Percentiles rank a stretch among this genome's conserved stretches.
Conservation (phyloP, 2,797 vertebrate genomes). For the Anabacerthia variegaticeps region DNA sequence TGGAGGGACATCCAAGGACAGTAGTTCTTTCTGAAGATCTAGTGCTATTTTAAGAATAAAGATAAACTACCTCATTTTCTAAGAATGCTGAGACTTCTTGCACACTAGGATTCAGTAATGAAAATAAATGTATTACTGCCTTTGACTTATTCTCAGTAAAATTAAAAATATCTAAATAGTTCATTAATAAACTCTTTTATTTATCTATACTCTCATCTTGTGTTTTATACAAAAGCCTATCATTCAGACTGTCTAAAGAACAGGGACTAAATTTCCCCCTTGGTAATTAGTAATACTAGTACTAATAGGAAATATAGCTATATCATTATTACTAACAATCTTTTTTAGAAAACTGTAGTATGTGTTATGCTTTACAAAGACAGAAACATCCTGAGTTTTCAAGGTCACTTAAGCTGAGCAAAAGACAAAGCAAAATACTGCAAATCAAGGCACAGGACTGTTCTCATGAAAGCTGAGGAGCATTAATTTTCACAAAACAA, state of each 20-base stretch:
- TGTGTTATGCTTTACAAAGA: not conserved
- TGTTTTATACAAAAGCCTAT: not conserved
- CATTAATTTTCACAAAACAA: not conserved
- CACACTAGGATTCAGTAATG: not conserved
- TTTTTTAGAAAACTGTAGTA: not conserved
- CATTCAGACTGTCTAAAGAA: not conserved
- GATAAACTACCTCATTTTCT: not conserved
- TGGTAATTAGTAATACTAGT: not conserved
- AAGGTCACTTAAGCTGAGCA: not conserved
- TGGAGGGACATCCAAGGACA: slow-evolving; percentile 3
- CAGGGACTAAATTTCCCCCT: not conserved
- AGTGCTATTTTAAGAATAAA: not conserved
- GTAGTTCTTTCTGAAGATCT: slow-evolving; percentile 7
- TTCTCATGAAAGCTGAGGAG: not conserved
- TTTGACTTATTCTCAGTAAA: not conserved
- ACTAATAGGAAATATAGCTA: not conserved
- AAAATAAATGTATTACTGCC: not conserved
- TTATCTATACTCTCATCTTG: not conserved
- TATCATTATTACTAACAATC: not conserved
- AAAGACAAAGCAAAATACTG: not conserved
- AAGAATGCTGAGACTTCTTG: not conserved
- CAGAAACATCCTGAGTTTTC: not conserved
- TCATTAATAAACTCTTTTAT: not conserved
- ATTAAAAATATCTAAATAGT: not conserved
- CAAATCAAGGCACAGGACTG: not conserved